Base-by-base conservation (phyloP, 2,113 vertebrate genomes). In the Lagopus muta region DNA sequence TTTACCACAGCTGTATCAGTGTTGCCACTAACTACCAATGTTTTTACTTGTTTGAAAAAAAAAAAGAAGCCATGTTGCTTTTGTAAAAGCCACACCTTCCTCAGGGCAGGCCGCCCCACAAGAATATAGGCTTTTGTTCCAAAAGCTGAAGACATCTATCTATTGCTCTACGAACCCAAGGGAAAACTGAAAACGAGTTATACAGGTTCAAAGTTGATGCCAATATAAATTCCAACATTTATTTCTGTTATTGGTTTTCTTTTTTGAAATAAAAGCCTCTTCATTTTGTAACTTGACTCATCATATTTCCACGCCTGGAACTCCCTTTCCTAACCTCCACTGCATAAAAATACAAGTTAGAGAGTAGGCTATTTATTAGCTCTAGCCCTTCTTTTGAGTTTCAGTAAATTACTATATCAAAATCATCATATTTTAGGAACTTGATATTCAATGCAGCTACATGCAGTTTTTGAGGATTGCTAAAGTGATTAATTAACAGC, bases 171-270 rank as follows among this genome's bases (percentile, higher is more conserved):
- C 11, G 3, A 16, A 45, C 38, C 73, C 88, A 38, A 52, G 10
- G 20, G 74, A 92, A 75, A 17, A 78, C 52, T 72, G 24, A 89
- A 86, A 93, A 84, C 24, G 90, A 90, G 82, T 17, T 66, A 50
- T 27, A 32, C 36, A 73, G 45, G 36, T 61, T 79, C 13, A n/a
- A 71, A 82, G 16, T 60, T 20, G 7, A 60, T 80, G 76, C 12
- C 15, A 66, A 13, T n/a, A 6, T 50, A 72, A 77, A 75, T 50
- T 70, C 10, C 3, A 15, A 6, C 13, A 36, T 54, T 22, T 55
- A 38, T 36, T 40, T 36, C 11, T 70, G 47, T 14, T 43, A 12
- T 21, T 10, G 9, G 16, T 28, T 32, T 42, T 24, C 20, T 13
- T 30, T 57, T 28, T 34, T 13, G 6, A 13, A 80, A 55, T 30